These are phyloP conservation scores for Lepisosteus oculatus DNA, from an alignment of 2,113 vertebrate genomes.

Conservation along the genomic window DNA sequence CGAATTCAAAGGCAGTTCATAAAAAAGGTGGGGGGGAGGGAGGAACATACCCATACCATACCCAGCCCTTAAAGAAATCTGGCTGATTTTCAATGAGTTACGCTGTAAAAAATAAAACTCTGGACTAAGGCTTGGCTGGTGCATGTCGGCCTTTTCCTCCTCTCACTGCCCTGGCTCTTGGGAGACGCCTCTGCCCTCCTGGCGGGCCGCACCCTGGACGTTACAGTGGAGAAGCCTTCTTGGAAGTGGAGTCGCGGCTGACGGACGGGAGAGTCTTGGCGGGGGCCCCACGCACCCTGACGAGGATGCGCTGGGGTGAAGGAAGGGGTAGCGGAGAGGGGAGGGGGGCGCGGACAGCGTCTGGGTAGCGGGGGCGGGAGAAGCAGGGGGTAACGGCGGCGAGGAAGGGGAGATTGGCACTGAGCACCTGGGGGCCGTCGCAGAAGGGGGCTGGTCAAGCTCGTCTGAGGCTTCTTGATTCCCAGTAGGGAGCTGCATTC, in stretches of 20 bases:
- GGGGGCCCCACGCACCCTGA: neutral
- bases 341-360: neutral
- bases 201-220: neutral
- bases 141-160: neutral
- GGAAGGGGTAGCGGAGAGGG: neutral
- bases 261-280: neutral
- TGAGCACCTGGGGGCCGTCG: no score
- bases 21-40: no score
- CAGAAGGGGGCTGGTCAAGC: no score
- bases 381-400: neutral
- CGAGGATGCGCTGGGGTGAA: neutral
- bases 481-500: no score
- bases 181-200: neutral
- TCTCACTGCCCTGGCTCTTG: neutral
- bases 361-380: neutral
- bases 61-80: no score
- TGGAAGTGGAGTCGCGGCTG: neutral
- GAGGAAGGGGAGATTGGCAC: neutral
- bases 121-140: neutral
- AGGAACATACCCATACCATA: no score
- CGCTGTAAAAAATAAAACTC: no score
- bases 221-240: neutral
- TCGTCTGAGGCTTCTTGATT: no score
- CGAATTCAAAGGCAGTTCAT: no score
- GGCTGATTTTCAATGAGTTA: no score